Evolutionary conservation across 2,113 vertebrate species (phyloP).

Genomic region (Thryonomys swinderianus): DNA sequence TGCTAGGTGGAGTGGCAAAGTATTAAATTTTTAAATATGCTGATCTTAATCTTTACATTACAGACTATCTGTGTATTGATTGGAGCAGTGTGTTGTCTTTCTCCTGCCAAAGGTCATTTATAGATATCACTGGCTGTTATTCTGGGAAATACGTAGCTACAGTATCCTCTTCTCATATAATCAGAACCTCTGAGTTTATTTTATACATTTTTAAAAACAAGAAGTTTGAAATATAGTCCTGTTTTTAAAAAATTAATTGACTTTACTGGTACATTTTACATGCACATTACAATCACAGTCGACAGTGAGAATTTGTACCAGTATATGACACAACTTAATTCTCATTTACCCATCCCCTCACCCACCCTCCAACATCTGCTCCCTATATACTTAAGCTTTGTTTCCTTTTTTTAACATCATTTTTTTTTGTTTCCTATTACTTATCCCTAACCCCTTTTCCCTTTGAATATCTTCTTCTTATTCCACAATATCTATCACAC

Average conservation of each 20-base stretch:
- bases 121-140: conserved; percentile 77
- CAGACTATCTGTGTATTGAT: conserved; percentile 86
- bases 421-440: too few relatives aligned
- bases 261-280: too few relatives aligned
- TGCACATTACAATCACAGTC: too few relatives aligned
- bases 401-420: too few relatives aligned
- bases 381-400: too few relatives aligned
- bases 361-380: too few relatives aligned
- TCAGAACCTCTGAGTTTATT: conserved; percentile 72
- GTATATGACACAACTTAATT: too few relatives aligned
- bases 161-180: conserved; percentile 76
- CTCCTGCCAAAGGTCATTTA: conserved; percentile 83
- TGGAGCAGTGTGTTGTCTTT: conserved; percentile 76
- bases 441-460: too few relatives aligned
- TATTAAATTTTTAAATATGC: conserved; percentile 90
- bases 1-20: conserved; percentile 82
- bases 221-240: conserved; percentile 35
- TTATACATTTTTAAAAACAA: conserved; percentile 53
- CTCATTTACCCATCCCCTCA: too few relatives aligned
- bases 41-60: conserved; percentile 88
- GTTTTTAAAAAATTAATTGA: neutral
- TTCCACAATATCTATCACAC: too few relatives aligned
- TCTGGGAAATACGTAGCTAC: conserved; percentile 83
- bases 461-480: too few relatives aligned
- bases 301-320: too few relatives aligned